Conservation (phyloP, 2,797 vertebrate genomes). For the Lepilemur ruficaudatus region DNA sequence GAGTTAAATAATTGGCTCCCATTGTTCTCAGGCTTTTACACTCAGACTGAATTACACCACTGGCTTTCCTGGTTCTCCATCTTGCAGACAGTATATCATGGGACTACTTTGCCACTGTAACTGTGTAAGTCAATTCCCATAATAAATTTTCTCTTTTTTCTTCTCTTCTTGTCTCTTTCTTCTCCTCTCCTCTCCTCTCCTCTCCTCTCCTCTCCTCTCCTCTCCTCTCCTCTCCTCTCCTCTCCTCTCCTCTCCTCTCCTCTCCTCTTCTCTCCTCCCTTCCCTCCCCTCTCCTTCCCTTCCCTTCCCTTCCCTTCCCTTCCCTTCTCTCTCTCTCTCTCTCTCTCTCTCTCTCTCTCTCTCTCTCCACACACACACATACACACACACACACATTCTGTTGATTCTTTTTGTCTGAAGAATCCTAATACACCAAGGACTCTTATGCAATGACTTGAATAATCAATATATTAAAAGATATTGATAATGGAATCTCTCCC, state of each 20-base stretch:
- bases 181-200: neutral
- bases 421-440: neutral
- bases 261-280: too few species aligned
- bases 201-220: neutral
- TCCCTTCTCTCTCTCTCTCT: neutral
- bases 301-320: too few species aligned
- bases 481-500: neutral
- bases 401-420: neutral
- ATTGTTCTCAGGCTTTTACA: neutral
- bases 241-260: neutral
- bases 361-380: neutral
- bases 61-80: neutral
- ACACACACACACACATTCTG: neutral
- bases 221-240: accelerated
- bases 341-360: too few species aligned
- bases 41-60: neutral
- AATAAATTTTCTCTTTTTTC: neutral
- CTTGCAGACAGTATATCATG: neutral
- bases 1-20: neutral
- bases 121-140: neutral
- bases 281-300: neutral
- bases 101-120: too few species aligned
- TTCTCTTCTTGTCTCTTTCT: neutral
- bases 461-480: accelerated
- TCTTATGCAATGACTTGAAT: neutral